Conservation (phyloP, 2,888 invertebrate species). For the Ditula angustiorana region DNA sequence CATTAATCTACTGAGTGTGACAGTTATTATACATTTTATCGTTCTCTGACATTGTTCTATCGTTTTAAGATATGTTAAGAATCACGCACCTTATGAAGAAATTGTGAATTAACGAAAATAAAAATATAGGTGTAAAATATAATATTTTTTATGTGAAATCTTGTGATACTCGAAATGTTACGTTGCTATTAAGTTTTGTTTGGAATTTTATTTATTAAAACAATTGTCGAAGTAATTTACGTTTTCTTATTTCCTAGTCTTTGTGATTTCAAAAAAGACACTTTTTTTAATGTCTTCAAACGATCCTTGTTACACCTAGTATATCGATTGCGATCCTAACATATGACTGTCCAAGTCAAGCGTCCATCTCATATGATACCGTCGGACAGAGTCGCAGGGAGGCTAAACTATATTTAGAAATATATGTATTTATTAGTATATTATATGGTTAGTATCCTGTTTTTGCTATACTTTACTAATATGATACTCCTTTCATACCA, state of each 20-base stretch:
- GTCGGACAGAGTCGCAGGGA: too few relatives aligned
- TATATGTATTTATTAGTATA: too few relatives aligned
- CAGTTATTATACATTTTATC: not conserved
- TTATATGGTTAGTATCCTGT: too few relatives aligned
- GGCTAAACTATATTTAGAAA: too few relatives aligned
- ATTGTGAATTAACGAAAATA: not conserved
- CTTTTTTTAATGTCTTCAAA: too few relatives aligned
- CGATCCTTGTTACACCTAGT: too few relatives aligned
- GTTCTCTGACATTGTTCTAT: not conserved
- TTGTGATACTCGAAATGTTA: conserved; percentile 62
- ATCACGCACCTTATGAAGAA: not conserved
- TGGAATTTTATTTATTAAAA: conserved; percentile 52
- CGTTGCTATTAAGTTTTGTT: conserved; percentile 51
- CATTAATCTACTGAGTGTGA: not conserved
- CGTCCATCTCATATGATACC: too few relatives aligned
- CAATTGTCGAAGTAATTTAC: conserved; percentile 5
- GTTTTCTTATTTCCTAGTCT: conserved; percentile 5
- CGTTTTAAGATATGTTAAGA: not conserved
- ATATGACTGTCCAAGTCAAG: too few relatives aligned
- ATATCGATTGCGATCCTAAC: too few relatives aligned
- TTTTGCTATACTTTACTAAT: too few relatives aligned
- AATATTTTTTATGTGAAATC: conserved; percentile 49
- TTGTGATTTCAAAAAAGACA: too few relatives aligned
- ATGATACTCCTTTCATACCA: too few relatives aligned
- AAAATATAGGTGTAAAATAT: not conserved